Evolutionary conservation across 2,113 vertebrate genomes (phyloP).

Genomic region (Tamias sibiricus): DNA sequence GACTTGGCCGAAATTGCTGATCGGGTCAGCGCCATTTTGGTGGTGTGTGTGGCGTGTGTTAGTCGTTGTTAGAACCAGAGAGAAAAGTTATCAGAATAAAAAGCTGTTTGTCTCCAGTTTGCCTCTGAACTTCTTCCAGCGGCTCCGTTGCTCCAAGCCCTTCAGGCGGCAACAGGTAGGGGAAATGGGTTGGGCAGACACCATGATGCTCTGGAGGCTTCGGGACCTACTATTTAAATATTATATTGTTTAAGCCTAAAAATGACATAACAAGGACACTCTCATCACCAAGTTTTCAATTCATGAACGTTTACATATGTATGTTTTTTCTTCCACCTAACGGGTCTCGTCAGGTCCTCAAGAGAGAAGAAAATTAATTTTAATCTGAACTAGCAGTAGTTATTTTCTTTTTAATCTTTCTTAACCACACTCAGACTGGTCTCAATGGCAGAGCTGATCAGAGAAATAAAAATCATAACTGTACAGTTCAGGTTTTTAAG

Average conservation of each 20-base stretch:
- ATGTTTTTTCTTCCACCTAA: not conserved
- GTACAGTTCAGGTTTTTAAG: not conserved
- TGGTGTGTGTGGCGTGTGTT: too few species aligned
- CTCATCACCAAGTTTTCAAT: not conserved
- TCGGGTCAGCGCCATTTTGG: too few species aligned
- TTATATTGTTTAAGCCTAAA: not conserved
- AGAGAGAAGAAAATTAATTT: not conserved
- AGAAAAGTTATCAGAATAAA: too few species aligned
- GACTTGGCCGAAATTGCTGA: too few species aligned
- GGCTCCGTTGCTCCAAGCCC: too few species aligned
- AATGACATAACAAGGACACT: not conserved
- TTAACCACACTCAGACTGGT: not conserved
- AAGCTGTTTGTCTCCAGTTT: too few species aligned
- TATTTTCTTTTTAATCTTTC: not conserved
- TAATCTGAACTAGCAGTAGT: not conserved
- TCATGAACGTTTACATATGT: not conserved
- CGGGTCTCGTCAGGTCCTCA: not conserved
- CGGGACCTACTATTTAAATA: not conserved
- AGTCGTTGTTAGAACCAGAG: too few species aligned
- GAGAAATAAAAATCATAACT: not conserved
- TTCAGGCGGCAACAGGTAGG: too few species aligned
- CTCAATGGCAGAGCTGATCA: not conserved
- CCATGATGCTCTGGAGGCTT: not conserved
- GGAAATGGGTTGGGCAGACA: rapidly evolving
- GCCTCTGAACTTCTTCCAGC: too few species aligned